These are phyloP conservation scores for Carposina sasakii DNA, from an alignment of 1,140 invertebrate genomes.

Conservation along the genomic window DNA sequence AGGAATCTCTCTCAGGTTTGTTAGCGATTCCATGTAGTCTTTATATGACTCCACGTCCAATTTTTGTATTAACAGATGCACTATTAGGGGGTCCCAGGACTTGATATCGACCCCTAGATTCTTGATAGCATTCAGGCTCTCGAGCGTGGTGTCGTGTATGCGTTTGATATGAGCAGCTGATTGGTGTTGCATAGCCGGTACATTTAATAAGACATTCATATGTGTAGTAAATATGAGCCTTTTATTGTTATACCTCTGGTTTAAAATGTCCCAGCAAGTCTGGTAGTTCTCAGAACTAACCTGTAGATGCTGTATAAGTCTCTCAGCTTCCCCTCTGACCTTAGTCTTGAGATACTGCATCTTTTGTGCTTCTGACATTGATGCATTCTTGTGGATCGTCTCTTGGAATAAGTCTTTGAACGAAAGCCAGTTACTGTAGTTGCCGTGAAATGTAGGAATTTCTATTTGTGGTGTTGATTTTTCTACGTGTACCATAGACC, in stretches of 20 bases:
- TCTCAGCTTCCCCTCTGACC: background rate
- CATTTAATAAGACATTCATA: background rate
- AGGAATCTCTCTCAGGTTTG: slow-evolving; percentile 10
- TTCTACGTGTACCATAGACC: background rate
- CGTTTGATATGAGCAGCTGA: background rate
- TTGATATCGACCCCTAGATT: slow-evolving; percentile 4
- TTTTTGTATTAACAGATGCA: slow-evolving; percentile 1
- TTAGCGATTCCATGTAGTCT: slow-evolving; percentile 10
- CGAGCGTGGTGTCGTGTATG: slow-evolving; percentile 3
- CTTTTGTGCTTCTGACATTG: background rate
- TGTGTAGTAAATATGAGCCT: slow-evolving; percentile 1
- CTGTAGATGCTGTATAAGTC: background rate
- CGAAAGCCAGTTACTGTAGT: background rate
- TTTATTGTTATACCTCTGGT: background rate
- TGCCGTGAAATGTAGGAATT: background rate
- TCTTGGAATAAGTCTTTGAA: background rate
- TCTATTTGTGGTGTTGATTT: background rate
- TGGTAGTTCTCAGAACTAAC: background rate
- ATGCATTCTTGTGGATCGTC: background rate
- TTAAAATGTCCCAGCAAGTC: slow-evolving; percentile 1
- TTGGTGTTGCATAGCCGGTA: background rate
- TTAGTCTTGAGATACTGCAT: background rate
- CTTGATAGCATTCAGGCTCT: slow-evolving; percentile 12
- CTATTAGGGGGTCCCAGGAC: slow-evolving; percentile 6
- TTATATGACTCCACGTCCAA: slow-evolving; percentile 4